Evolutionary conservation across 2,113 vertebrate genomes (phyloP), one percentile per base, ranked within the genome.

Genomic region (Zootoca vivipara): DNA sequence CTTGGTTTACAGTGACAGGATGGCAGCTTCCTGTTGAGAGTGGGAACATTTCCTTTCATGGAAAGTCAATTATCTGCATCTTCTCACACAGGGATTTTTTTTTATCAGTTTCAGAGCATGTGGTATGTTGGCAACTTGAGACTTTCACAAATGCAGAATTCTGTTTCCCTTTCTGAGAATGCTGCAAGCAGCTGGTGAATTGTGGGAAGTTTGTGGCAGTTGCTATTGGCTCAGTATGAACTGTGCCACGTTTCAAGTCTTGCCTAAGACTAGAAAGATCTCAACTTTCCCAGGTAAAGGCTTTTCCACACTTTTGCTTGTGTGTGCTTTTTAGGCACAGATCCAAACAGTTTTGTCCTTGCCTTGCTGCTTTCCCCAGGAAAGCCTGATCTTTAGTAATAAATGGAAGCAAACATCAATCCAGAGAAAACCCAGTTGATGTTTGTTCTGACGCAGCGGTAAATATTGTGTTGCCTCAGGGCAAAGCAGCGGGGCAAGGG

Each of bases 281-380:
- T 0, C 0, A 0, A 0, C 33, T 9, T 35, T 13, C 42, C 26
- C 18, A 79, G 87, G 87, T 42, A 89, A 92, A 52, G 46, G 46
- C 2, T 52, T 52, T 0, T 10, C 46, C 46, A 52, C 46, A 52
- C 46, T 52, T 52, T 9, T 52, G 46, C 46, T 52, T 52, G 10
- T 52, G 46, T 46, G 46, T 52, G 46, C 9, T 12, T 52, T 52
- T 52, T 52, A 2, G 46, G 10, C 10, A 52, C 46, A 52, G 46
- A 10, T 46, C 1, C 8, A 52, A 52, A 52, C 2, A 52, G 46
- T 52, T 52, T 52, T 52, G 9, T 2, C 46, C 46, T 52, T 52
- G 46, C 10, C 46, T 52, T 52, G 46, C 46, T 52, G 10, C 46
- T 52, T 52, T 52, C 10, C 46, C 46, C 46, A 2, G 0, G 0